A percentile compares a stretch with the other conserved stretches of the same genome.
Evolutionary conservation across 2,888 invertebrate genomes (phyloP).

Genomic region (Priocnemis perturbator): DNA sequence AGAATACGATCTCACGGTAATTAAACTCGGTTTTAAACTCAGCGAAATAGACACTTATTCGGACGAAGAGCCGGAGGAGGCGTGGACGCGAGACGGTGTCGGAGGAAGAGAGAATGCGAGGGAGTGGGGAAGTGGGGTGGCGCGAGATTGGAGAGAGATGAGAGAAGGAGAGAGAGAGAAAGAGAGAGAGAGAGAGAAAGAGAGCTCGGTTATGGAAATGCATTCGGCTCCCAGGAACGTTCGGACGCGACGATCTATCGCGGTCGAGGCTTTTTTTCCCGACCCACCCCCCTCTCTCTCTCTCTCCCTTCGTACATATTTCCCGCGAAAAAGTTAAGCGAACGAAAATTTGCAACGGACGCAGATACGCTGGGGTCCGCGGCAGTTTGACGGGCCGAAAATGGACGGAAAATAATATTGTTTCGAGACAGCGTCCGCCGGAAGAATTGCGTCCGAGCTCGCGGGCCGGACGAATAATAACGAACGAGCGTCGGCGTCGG

Average conservation of each 20-base stretch:
- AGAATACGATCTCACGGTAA: neutral
- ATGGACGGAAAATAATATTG: too few relatives aligned
- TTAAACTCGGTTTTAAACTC: constrained; percentile 7
- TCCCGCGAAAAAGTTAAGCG: too few relatives aligned
- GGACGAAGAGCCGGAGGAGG: constrained; percentile 3
- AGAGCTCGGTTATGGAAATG: constrained; percentile 34
- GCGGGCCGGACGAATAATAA: too few relatives aligned
- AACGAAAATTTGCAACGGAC: too few relatives aligned
- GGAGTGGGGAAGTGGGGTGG: neutral
- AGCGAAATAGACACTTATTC: constrained; percentile 23
- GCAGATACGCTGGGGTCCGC: too few relatives aligned
- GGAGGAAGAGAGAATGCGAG: neutral
- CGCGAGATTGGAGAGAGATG: neutral
- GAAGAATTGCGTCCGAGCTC: too few relatives aligned
- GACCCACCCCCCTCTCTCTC: neutral
- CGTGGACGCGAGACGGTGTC: neutral
- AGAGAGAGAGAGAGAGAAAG: neutral
- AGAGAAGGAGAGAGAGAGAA: neutral
- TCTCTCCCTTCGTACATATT: neutral
- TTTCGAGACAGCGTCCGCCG: too few relatives aligned
- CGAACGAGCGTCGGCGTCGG: too few relatives aligned
- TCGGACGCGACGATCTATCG: neutral
- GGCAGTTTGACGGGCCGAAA: too few relatives aligned
- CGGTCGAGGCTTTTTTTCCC: neutral
- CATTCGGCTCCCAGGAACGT: constrained; percentile 8